Percentiles rank a stretch among this genome's conserved stretches.
Evolutionary conservation across 2,797 vertebrate species (phyloP).

Genomic region (Austrolebias charrua): DNA sequence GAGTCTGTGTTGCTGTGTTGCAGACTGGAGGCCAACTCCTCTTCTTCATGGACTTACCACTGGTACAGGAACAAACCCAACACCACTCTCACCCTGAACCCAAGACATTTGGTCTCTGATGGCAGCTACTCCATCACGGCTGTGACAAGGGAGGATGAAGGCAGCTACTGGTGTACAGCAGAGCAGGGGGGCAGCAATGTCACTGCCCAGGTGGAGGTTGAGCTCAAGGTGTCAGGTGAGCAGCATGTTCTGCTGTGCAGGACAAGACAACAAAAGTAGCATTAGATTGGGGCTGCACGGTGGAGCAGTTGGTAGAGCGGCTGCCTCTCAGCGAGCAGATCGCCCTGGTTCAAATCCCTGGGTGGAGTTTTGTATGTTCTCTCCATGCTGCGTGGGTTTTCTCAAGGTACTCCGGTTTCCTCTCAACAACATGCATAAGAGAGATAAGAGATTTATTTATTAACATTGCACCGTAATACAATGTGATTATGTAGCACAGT

Average conservation of each 20-base stretch:
- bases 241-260: neutral
- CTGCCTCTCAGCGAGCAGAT: too few species aligned
- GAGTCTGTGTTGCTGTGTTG: slow-evolving; percentile 63
- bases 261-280: too few species aligned
- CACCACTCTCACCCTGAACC: slow-evolving; percentile 8
- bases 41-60: slow-evolving; percentile 30
- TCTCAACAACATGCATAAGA: too few species aligned
- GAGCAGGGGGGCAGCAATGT: slow-evolving; percentile 22
- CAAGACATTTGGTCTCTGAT: slow-evolving; percentile 46
- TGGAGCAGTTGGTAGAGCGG: too few species aligned
- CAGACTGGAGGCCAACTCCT: slow-evolving; percentile 30
- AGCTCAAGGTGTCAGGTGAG: slow-evolving; percentile 67
- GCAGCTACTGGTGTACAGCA: slow-evolving; percentile 58
- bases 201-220: neutral
- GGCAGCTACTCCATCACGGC: slow-evolving; percentile 61
- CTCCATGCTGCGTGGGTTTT: too few species aligned
- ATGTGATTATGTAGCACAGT: too few species aligned
- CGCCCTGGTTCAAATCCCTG: too few species aligned
- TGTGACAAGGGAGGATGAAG: slow-evolving; percentile 48
- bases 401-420: too few species aligned
- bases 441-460: too few species aligned
- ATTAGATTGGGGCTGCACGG: too few species aligned
- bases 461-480: too few species aligned
- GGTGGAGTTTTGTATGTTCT: too few species aligned
- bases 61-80: slow-evolving; percentile 46